Percentiles rank a stretch among this genome's conserved stretches.
These are phyloP conservation scores for Melanogrammus aeglefinus DNA, from an alignment of 2,797 vertebrate genomes.

Conservation along the genomic window DNA sequence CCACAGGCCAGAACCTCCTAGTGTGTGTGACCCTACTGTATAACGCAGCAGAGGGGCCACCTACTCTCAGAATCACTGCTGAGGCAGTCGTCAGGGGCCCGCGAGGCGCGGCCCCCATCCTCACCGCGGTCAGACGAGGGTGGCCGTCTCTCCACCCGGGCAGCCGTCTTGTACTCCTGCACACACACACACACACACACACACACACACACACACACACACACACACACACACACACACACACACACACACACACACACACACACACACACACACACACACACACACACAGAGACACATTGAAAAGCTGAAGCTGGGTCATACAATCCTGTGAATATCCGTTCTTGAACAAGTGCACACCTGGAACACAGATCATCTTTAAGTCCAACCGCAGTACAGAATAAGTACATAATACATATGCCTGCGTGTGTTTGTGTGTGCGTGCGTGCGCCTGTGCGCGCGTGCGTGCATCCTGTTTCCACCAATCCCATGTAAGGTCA, in stretches of 20 bases:
- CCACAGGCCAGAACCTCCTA: too few relatives aligned
- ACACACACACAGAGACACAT: slow-evolving; percentile 17
- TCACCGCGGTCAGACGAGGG: slow-evolving; percentile 52
- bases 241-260: slow-evolving; percentile 20
- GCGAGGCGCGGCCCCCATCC: slow-evolving; percentile 47
- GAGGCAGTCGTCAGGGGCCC: slow-evolving; percentile 69
- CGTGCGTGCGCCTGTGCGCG: not conserved
- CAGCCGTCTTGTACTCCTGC: slow-evolving; percentile 63
- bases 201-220: slow-evolving; percentile 12
- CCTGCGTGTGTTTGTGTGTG: not conserved
- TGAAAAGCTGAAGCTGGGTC: not conserved
- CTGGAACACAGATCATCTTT: not conserved
- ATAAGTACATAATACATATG: not conserved
- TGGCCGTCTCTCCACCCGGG: slow-evolving; percentile 46
- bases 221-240: slow-evolving; percentile 6
- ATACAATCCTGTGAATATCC: not conserved
- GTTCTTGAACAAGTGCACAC: slow-evolving; percentile 17
- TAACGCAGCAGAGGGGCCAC: slow-evolving; percentile 17
- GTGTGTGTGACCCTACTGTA: not conserved
- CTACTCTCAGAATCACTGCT: slow-evolving; percentile 79
- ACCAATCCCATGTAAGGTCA: slow-evolving; percentile 56
- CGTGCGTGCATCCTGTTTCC: slow-evolving; percentile 15
- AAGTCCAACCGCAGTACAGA: not conserved
- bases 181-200: slow-evolving; percentile 21
- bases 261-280: slow-evolving; percentile 23